Evolutionary conservation across 2,113 vertebrate genomes (phyloP).

Genomic region (Corvus moneduloides): DNA sequence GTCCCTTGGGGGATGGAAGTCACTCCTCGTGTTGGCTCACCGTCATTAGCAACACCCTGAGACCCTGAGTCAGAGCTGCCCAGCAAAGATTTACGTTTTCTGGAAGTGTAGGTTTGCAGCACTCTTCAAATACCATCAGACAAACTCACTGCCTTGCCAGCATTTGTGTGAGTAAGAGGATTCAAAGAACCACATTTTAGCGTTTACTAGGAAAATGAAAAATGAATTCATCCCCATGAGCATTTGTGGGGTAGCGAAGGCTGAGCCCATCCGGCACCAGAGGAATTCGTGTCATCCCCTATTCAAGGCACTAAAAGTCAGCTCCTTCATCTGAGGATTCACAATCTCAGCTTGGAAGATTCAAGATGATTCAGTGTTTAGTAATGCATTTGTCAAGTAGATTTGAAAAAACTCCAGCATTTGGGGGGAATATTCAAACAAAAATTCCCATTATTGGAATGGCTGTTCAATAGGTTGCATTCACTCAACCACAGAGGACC

Average conservation of each 20-base stretch:
- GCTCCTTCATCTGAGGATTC: neutral
- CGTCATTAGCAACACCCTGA: neutral
- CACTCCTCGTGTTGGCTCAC: neutral
- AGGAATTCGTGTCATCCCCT: neutral
- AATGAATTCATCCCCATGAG: neutral
- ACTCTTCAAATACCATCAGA: neutral
- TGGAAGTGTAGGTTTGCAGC: neutral
- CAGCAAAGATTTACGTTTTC: neutral
- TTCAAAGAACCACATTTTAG: neutral
- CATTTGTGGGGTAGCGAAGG: neutral
- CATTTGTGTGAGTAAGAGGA: neutral
- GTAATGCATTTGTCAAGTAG: neutral
- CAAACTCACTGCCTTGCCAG: neutral
- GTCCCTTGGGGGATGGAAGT: neutral
- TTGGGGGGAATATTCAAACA: neutral
- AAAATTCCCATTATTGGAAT: neutral
- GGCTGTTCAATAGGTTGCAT: neutral
- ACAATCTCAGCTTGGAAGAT: neutral
- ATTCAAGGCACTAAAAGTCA: neutral
- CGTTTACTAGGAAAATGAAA: neutral
- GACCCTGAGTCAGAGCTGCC: neutral
- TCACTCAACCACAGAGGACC: neutral
- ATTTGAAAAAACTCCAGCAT: neutral
- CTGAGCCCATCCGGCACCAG: neutral
- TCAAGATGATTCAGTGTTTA: neutral